Conservation (phyloP, 2,113 vertebrate species). For the Muntiacus reevesi region DNA sequence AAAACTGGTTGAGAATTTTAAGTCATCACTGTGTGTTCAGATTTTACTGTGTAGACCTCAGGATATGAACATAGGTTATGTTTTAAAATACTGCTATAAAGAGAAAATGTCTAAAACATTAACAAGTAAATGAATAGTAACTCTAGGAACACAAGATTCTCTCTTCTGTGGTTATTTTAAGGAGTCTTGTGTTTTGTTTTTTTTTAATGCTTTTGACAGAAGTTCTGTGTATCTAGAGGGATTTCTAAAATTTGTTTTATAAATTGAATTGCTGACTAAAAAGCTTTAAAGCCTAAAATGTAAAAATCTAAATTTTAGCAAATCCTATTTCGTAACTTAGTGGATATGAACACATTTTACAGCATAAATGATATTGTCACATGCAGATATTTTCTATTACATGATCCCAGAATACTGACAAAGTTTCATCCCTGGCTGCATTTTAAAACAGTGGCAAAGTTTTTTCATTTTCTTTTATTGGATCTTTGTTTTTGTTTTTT, state of each 20-base stretch:
- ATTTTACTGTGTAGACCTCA: conserved; percentile 17
- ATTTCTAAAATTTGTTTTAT: conserved; percentile 5
- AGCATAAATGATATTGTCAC: background rate
- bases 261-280: conserved; percentile 13
- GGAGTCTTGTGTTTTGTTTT: background rate
- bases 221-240: background rate
- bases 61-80: background rate
- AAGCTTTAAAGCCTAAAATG: conserved; percentile 30
- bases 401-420: conserved; percentile 24
- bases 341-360: conserved; percentile 37
- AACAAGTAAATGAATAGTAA: background rate
- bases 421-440: background rate
- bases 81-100: conserved; percentile 17
- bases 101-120: background rate
- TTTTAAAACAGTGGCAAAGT: background rate
- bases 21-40: background rate
- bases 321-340: background rate
- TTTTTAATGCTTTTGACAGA: background rate
- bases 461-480: conserved; percentile 55
- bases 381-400: background rate
- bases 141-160: background rate
- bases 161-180: conserved; percentile 10
- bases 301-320: conserved; percentile 39
- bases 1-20: background rate
- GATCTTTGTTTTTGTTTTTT: background rate